Evolutionary conservation across 2,113 vertebrate genomes (phyloP).

Genomic region (Cebidichthys violaceus): DNA sequence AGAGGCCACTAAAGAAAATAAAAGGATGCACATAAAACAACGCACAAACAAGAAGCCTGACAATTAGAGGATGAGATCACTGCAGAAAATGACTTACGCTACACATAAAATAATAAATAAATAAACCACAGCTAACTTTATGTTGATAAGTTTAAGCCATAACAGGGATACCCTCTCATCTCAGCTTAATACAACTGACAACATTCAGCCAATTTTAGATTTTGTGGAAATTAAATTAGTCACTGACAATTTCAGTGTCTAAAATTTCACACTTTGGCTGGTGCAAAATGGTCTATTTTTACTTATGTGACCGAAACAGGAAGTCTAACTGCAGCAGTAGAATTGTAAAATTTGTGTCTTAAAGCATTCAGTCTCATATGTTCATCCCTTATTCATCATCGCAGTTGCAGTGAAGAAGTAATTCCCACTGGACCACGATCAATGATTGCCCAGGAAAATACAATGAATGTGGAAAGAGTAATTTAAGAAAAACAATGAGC

Average conservation of each 20-base stretch:
- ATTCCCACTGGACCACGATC: background rate
- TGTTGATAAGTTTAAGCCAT: background rate
- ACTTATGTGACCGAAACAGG: constrained; percentile 6
- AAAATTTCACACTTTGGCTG: background rate
- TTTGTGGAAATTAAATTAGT: background rate
- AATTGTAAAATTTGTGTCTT: background rate
- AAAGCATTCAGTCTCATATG: background rate
- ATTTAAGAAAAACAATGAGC: background rate
- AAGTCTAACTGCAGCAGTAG: background rate
- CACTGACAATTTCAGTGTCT: background rate
- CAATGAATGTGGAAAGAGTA: background rate
- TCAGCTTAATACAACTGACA: background rate
- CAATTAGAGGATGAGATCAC: background rate
- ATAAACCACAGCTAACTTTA: background rate
- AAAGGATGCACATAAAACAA: background rate
- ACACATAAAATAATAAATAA: background rate
- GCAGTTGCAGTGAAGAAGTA: background rate
- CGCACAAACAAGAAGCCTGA: background rate
- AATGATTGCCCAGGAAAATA: background rate
- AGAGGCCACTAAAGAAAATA: background rate
- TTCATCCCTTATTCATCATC: background rate
- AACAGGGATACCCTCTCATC: background rate
- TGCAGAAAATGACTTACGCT: background rate
- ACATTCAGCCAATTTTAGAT: background rate
- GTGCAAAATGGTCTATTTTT: background rate